Conservation (phyloP, 2,888 invertebrate genomes). For the Ectobius pallidus region DNA sequence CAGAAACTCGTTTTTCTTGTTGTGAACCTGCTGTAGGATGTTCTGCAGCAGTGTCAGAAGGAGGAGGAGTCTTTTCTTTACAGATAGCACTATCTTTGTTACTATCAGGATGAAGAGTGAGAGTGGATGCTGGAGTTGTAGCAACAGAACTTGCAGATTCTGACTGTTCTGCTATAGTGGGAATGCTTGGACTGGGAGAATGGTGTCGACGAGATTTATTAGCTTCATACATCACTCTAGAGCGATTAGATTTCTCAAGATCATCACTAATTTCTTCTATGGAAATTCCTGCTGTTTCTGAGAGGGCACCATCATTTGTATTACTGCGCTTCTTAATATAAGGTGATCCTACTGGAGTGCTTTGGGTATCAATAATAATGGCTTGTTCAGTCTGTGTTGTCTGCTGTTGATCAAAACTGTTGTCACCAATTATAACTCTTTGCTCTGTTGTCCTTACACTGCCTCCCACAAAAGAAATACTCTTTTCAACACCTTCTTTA, state of each 20-base stretch:
- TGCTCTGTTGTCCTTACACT: slow-evolving; percentile 46
- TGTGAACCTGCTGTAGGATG: neutral
- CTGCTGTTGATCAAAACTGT: slow-evolving; percentile 45
- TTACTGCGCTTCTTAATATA: too few relatives aligned
- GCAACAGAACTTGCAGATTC: slow-evolving; percentile 42
- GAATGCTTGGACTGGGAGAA: slow-evolving; percentile 47
- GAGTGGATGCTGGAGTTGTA: slow-evolving; percentile 38
- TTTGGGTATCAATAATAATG: slow-evolving; percentile 3
- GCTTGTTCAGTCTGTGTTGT: slow-evolving; percentile 50
- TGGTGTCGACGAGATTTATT: slow-evolving; percentile 43
- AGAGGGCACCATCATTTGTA: too few relatives aligned
- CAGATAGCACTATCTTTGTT: slow-evolving; percentile 6
- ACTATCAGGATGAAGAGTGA: slow-evolving; percentile 29
- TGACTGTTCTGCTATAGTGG: slow-evolving; percentile 48
- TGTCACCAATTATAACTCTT: slow-evolving; percentile 38
- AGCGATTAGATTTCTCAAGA: slow-evolving; percentile 27
- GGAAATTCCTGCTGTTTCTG: slow-evolving; percentile 15
- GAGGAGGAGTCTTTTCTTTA: too few relatives aligned
- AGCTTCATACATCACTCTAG: slow-evolving; percentile 37
- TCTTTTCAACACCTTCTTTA: slow-evolving; percentile 44
- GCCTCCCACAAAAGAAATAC: slow-evolving; percentile 41
- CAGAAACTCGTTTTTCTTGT: slow-evolving; percentile 11
- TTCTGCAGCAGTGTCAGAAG: slow-evolving; percentile 8
- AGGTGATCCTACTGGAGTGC: slow-evolving; percentile 21
- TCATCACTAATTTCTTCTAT: slow-evolving; percentile 38